phyloP scores from a whole-genome alignment of 2,113 vertebrate genomes.

The Myotis davidii region DNA sequence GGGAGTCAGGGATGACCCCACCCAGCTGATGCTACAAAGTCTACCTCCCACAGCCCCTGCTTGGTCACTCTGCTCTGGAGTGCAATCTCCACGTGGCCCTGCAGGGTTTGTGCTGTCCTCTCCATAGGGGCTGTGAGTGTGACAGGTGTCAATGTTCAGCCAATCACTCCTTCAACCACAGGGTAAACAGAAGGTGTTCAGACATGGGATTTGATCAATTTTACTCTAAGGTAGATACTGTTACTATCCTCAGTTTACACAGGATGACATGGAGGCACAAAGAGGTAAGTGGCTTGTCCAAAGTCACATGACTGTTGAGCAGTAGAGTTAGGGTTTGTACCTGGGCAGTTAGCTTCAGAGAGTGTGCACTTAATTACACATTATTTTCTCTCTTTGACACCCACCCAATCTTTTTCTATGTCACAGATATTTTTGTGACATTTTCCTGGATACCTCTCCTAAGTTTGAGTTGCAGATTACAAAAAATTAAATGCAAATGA shows the following conservation, averaged over 20 bases:
- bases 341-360: not conserved
- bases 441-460: not conserved
- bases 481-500: constrained; percentile 14
- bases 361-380: not conserved
- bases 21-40: not conserved
- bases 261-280: not conserved
- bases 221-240: not conserved
- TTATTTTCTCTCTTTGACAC: not conserved
- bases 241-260: not conserved
- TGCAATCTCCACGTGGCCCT: not conserved
- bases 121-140: not conserved
- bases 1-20: not conserved
- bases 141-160: not conserved
- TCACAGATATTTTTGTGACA: not conserved
- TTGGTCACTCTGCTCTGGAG: not conserved
- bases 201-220: not conserved
- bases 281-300: not conserved
- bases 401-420: not conserved
- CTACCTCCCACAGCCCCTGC: too few species aligned
- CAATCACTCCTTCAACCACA: not conserved
- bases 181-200: not conserved
- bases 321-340: not conserved
- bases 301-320: not conserved
- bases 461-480: not conserved
- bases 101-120: not conserved